These are phyloP conservation scores for Anabas testudineus DNA, from an alignment of 2,797 vertebrate genomes.

Conservation along the genomic window DNA sequence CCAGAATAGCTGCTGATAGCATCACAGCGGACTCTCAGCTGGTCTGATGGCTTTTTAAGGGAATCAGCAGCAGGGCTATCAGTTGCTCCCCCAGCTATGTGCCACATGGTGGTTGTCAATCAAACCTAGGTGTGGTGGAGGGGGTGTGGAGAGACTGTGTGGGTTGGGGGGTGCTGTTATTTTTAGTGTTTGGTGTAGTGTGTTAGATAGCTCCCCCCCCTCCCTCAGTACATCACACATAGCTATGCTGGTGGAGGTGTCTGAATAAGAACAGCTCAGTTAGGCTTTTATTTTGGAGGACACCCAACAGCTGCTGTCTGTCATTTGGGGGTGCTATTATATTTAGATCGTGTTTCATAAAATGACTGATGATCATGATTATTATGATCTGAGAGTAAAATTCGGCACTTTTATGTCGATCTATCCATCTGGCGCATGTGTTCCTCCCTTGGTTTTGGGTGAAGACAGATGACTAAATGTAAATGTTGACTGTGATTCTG, in stretches of 20 bases:
- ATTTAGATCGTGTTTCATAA: too few relatives aligned
- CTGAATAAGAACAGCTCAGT: slow-evolving; percentile 18
- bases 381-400: neutral
- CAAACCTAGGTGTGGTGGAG: slow-evolving; percentile 67
- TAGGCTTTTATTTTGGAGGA: slow-evolving; percentile 52
- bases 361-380: too few relatives aligned
- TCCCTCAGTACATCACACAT: slow-evolving; percentile 9
- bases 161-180: slow-evolving; percentile 37
- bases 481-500: neutral
- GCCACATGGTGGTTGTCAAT: slow-evolving; percentile 96
- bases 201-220: slow-evolving; percentile 18
- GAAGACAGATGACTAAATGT: too few relatives aligned
- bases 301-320: slow-evolving; percentile 28
- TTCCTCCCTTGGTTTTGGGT: too few relatives aligned
- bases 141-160: neutral
- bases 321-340: too few relatives aligned
- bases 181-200: slow-evolving; percentile 63
- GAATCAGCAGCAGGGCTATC: slow-evolving; percentile 92
- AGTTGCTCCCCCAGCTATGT: slow-evolving; percentile 89
- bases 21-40: slow-evolving; percentile 86
- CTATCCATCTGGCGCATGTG: too few relatives aligned
- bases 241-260: slow-evolving; percentile 13
- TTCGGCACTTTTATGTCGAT: too few relatives aligned
- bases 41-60: slow-evolving; percentile 99
- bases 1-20: slow-evolving; percentile 96